Conservation (phyloP, 2,888 invertebrate species). For the Bugula neritina region DNA sequence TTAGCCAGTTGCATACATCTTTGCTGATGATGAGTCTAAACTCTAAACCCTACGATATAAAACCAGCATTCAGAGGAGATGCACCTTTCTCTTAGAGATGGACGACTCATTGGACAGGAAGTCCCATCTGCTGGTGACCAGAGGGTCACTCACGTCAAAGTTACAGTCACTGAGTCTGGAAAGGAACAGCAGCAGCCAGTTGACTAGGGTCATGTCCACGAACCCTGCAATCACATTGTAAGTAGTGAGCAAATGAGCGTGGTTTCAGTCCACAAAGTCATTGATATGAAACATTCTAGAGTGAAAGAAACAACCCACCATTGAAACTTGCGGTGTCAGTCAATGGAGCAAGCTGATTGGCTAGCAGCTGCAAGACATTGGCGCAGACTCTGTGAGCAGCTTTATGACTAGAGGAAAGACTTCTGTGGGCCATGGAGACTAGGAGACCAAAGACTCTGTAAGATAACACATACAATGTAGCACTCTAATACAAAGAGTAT, state of each 20-base stretch:
- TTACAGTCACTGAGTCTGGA: slow-evolving; percentile 55
- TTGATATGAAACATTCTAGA: neutral
- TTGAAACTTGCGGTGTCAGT: slow-evolving; percentile 22
- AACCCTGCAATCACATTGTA: slow-evolving; percentile 33
- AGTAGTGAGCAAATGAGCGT: too few relatives aligned
- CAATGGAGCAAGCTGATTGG: slow-evolving; percentile 54
- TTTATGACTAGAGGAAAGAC: slow-evolving; percentile 57
- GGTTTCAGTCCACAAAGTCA: neutral
- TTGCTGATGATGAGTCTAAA: too few relatives aligned
- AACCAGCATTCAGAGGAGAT: too few relatives aligned
- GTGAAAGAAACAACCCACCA: neutral
- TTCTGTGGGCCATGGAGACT: slow-evolving; percentile 76
- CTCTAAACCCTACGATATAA: too few relatives aligned
- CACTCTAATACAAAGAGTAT: too few relatives aligned
- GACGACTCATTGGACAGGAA: slow-evolving; percentile 10
- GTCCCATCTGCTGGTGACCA: slow-evolving; percentile 13
- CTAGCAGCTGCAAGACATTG: slow-evolving; percentile 49
- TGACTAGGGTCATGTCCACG: slow-evolving; percentile 64
- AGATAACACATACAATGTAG: neutral
- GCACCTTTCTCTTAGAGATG: neutral
- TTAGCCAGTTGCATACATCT: too few relatives aligned
- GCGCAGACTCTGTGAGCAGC: slow-evolving; percentile 36
- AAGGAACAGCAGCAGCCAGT: slow-evolving; percentile 71
- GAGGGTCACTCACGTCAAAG: slow-evolving; percentile 1
- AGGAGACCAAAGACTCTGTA: slow-evolving; percentile 74